Evolutionary conservation across 2,888 invertebrate genomes (phyloP), one percentile per base, ranked within the genome.

Genomic region (Muschampia plurimacula): DNA sequence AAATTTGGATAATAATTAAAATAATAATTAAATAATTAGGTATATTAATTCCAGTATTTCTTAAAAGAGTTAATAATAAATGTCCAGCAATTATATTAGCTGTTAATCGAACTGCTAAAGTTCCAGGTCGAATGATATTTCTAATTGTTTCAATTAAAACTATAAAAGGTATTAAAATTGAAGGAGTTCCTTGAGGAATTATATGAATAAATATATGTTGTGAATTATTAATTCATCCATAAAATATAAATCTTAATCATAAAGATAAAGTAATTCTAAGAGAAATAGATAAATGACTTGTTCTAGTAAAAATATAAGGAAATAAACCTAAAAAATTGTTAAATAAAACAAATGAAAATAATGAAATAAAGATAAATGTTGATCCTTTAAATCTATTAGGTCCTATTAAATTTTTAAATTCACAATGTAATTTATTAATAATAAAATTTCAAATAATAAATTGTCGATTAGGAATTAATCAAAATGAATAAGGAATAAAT

Each of bases 81-180:
- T 97, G 96, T 0, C 96, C 96, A 28, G 97, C 96, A 94, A 96
- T 96, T 95, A 97, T 96, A 93, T 97, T 97, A n/a, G 97, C 97
- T 6, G 96, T 95, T 92, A 97, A 83, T 77, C 97, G 96, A 74
- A 97, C 95, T 0, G 96, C 95, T 92, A 97, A 88, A 3, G 97
- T 97, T 86, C 95, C 91, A 0, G 96, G 96, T 12, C 96, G 96
- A 88, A 97, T 96, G 78, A 96, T 80, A 91, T 96, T 96, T 81
- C 96, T 97, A 89, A 96, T 96, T 52, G 96, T 95, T 96, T 97
- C 97, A 95, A 97, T 96, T 88, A 96, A 86, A 8, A 97, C 96
- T 95, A 97, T 96, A 92, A 97, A 96, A 41, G 96, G 96, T 91
- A 96, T 96, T 82, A 97, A 80, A 80, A 95, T 80, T 7, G 81